Percentiles rank a stretch among this genome's conserved stretches.
Evolutionary conservation across 2,888 invertebrate species (phyloP).

Genomic region (Pristionchus arcanus): DNA sequence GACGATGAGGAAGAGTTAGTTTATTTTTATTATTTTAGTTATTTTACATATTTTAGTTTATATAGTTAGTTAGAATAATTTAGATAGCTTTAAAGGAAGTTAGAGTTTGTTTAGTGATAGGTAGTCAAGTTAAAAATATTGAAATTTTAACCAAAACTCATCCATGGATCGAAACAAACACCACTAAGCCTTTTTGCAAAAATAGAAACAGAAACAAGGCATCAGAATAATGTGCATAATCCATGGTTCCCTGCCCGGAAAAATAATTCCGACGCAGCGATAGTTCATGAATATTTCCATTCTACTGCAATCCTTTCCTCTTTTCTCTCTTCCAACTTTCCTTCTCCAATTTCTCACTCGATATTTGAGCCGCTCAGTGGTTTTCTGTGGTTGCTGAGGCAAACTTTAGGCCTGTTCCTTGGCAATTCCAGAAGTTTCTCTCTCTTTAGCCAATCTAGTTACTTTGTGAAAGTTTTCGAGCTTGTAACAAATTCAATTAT

Average conservation of each 20-base stretch:
- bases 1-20: constrained; percentile 36
- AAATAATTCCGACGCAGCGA: neutral
- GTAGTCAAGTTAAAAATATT: too few species aligned
- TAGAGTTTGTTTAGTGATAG: too few species aligned
- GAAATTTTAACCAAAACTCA: too few species aligned
- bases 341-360: constrained; percentile 14
- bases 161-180: too few species aligned
- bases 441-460: neutral
- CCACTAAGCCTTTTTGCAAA: too few species aligned
- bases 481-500: too few species aligned
- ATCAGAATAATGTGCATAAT: neutral
- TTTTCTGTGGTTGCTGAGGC: neutral
- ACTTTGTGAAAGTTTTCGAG: too few species aligned
- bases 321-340: constrained; percentile 36
- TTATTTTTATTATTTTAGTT: neutral
- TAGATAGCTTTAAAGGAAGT: too few species aligned
- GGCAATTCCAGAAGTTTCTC: neutral
- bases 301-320: constrained; percentile 12
- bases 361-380: constrained; percentile 4
- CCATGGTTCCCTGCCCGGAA: neutral
- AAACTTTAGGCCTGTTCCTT: neutral
- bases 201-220: too few species aligned
- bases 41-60: neutral
- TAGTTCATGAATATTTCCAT: constrained; percentile 41
- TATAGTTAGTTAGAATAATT: too few species aligned